phyloP scores from a whole-genome alignment of 2,113 vertebrate genomes.

The Nothobranchius furzeri region DNA sequence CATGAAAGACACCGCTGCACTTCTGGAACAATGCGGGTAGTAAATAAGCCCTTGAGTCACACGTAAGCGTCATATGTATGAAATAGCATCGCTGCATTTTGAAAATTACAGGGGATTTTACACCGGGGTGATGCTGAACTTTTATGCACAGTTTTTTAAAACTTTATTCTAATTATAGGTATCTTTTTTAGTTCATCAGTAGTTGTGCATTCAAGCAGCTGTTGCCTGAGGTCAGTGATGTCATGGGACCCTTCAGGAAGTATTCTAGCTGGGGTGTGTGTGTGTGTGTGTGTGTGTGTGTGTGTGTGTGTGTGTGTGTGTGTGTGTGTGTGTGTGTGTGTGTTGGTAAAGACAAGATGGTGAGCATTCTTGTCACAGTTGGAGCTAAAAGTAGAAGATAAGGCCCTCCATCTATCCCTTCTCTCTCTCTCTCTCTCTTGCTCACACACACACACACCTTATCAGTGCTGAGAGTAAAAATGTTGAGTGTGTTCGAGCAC shows the following conservation, averaged over 20 bases:
- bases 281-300: no score
- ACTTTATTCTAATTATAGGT: neutral
- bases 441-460: slow-evolving; percentile 13
- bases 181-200: slow-evolving; percentile 8
- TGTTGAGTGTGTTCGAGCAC: slow-evolving; percentile 36
- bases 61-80: no score
- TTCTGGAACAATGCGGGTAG: no score
- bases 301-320: no score
- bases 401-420: slow-evolving; percentile 1
- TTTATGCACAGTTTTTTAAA: no score
- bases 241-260: slow-evolving; percentile 57
- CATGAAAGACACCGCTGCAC: no score
- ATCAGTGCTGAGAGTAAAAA: slow-evolving; percentile 36
- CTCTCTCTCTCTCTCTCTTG: neutral
- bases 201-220: slow-evolving; percentile 51
- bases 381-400: slow-evolving; percentile 36
- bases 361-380: slow-evolving; percentile 36
- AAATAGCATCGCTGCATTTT: no score
- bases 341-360: slow-evolving; percentile 1
- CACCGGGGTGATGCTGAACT: no score
- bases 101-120: no score
- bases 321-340: neutral
- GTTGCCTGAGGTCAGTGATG: slow-evolving; percentile 59
- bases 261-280: neutral
- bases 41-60: no score